Percentiles rank a stretch among this genome's conserved stretches.
These are phyloP conservation scores for Drosophila saltans DNA, from an alignment of 1,140 invertebrate genomes.

Conservation along the genomic window DNA sequence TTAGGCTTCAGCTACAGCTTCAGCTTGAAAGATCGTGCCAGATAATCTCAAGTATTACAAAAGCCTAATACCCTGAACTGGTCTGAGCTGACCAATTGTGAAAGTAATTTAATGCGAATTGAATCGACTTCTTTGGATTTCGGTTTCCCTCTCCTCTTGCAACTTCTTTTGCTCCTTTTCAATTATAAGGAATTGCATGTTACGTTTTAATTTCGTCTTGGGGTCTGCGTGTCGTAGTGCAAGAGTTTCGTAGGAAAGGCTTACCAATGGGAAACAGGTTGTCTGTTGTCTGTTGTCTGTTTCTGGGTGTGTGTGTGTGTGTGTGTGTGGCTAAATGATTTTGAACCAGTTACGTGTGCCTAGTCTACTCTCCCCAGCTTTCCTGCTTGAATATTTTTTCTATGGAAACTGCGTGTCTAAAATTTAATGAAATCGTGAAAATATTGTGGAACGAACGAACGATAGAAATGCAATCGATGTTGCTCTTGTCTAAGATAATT, in stretches of 20 bases:
- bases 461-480: slow-evolving; percentile 58
- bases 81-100: slow-evolving; percentile 67
- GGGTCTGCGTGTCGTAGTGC: slow-evolving; percentile 67
- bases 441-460: slow-evolving; percentile 45
- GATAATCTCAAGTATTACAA: slow-evolving; percentile 57
- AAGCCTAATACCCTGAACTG: slow-evolving; percentile 46
- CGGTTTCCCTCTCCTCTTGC: neutral
- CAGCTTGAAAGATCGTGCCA: neutral
- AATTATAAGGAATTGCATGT: slow-evolving; percentile 78
- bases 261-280: slow-evolving; percentile 53
- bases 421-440: slow-evolving; percentile 76
- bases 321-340: slow-evolving; percentile 56
- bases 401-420: slow-evolving; percentile 77
- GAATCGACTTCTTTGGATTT: slow-evolving; percentile 27
- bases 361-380: slow-evolving; percentile 9
- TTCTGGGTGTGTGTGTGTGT: no score
- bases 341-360: slow-evolving; percentile 73
- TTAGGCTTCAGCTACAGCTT: neutral
- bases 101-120: slow-evolving; percentile 79
- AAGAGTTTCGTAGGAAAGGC: slow-evolving; percentile 35
- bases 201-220: slow-evolving; percentile 76
- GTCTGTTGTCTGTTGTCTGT: slow-evolving; percentile 3
- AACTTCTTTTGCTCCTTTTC: slow-evolving; percentile 46
- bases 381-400: slow-evolving; percentile 35
- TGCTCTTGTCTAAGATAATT: slow-evolving; percentile 59